phyloP scores from a whole-genome alignment of 1,140 invertebrate genomes.

The Branchinecta lindahli region DNA sequence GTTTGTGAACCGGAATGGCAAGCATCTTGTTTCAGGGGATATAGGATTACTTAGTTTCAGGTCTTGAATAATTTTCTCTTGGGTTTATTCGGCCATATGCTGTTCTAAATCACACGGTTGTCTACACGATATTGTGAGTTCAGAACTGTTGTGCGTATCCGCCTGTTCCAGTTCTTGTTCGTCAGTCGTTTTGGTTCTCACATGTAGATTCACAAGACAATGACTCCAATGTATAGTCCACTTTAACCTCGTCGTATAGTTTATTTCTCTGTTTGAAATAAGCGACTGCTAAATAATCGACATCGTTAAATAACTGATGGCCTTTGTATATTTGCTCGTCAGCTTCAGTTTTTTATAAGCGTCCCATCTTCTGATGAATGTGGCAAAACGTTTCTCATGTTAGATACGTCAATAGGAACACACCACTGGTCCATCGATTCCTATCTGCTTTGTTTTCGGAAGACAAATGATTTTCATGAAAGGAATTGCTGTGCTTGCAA shows the following conservation, averaged over 20 bases:
- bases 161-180: no score
- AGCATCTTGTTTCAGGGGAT: not conserved
- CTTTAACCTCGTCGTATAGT: not conserved
- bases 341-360: not conserved
- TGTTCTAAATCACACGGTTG: no score
- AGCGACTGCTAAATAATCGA: not conserved
- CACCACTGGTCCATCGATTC: not conserved
- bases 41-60: not conserved
- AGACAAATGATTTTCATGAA: not conserved
- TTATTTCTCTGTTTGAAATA: not conserved
- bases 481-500: not conserved
- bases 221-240: not conserved
- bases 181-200: not conserved
- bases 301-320: not conserved
- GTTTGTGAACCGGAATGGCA: not conserved
- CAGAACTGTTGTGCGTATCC: no score
- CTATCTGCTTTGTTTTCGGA: not conserved
- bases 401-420: not conserved
- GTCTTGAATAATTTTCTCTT: not conserved
- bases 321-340: slow-evolving; percentile 1
- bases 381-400: not conserved
- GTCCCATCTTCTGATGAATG: not conserved
- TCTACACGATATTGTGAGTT: no score
- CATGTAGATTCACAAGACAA: not conserved
- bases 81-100: not conserved